These are phyloP conservation scores for Gadopsis bispinosus DNA, from an alignment of 2,797 vertebrate genomes.

Conservation along the genomic window DNA sequence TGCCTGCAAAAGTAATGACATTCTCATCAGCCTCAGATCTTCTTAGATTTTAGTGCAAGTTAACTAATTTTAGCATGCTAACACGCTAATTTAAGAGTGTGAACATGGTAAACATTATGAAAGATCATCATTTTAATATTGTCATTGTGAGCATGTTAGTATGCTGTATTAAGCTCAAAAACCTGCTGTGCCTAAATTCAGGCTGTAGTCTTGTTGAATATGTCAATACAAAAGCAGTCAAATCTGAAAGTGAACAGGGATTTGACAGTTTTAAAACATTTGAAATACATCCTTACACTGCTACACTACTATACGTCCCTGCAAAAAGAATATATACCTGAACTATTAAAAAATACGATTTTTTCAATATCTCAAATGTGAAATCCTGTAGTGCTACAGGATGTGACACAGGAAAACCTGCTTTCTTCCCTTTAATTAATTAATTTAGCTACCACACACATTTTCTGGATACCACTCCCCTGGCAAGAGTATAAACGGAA, in stretches of 20 bases:
- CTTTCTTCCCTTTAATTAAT: not conserved
- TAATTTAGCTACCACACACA: not conserved
- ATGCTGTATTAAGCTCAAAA: not conserved
- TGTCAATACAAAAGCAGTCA: not conserved
- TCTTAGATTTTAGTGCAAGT: not conserved
- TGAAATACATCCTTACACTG: not conserved
- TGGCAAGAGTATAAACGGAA: conserved; percentile 22
- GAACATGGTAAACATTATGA: not conserved
- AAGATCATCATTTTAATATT: too few species aligned
- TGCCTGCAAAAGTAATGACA: not conserved
- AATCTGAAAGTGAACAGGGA: not conserved
- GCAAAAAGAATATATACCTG: not conserved
- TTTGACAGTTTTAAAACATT: not conserved
- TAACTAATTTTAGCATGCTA: not conserved
- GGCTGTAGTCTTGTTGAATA: not conserved
- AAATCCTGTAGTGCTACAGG: not conserved
- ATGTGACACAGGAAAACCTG: not conserved
- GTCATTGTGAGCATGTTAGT: too few species aligned
- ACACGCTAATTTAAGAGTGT: not conserved
- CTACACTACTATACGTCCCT: not conserved
- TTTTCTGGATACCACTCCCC: not conserved
- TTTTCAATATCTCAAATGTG: not conserved
- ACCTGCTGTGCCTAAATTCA: not conserved
- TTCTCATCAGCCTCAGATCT: not conserved
- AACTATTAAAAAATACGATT: not conserved